These are phyloP conservation scores for Pholis gunnellus DNA, from an alignment of 2,113 vertebrate species.

Conservation along the genomic window DNA sequence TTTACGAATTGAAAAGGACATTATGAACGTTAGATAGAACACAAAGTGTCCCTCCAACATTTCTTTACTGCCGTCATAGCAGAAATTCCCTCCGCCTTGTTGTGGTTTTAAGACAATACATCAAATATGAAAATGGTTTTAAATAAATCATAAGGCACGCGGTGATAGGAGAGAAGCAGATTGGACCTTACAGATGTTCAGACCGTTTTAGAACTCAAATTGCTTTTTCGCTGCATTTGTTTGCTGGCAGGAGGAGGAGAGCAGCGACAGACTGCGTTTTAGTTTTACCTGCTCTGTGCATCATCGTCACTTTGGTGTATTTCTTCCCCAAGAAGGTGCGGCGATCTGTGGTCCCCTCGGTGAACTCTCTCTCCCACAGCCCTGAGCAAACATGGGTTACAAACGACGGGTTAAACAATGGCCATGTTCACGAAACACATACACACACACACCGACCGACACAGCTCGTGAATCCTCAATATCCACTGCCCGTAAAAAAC, in stretches of 20 bases:
- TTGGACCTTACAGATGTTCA: slow-evolving; percentile 60
- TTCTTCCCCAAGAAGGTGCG: slow-evolving; percentile 75
- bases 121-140: slow-evolving; percentile 62
- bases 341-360: slow-evolving; percentile 51
- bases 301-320: slow-evolving; percentile 80
- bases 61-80: slow-evolving; percentile 14
- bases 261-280: slow-evolving; percentile 12
- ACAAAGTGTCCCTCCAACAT: not conserved
- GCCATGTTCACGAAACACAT: slow-evolving; percentile 25
- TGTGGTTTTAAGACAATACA: slow-evolving; percentile 57
- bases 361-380: slow-evolving; percentile 77
- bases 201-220: slow-evolving; percentile 41
- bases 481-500: slow-evolving; percentile 28
- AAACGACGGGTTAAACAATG: slow-evolving; percentile 21
- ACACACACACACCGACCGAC: not conserved
- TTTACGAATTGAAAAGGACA: slow-evolving; percentile 22
- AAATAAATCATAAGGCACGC: slow-evolving; percentile 68
- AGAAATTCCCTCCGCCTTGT: slow-evolving; percentile 28
- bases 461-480: slow-evolving; percentile 27
- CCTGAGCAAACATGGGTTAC: slow-evolving; percentile 53
- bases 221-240: slow-evolving; percentile 41
- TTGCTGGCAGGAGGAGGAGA: slow-evolving; percentile 29
- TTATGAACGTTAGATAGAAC: slow-evolving; percentile 7
- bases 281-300: slow-evolving; percentile 77
- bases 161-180: slow-evolving; percentile 44